Base-by-base conservation (phyloP, 2,797 vertebrate genomes). In the Eutrigla gurnardus region DNA sequence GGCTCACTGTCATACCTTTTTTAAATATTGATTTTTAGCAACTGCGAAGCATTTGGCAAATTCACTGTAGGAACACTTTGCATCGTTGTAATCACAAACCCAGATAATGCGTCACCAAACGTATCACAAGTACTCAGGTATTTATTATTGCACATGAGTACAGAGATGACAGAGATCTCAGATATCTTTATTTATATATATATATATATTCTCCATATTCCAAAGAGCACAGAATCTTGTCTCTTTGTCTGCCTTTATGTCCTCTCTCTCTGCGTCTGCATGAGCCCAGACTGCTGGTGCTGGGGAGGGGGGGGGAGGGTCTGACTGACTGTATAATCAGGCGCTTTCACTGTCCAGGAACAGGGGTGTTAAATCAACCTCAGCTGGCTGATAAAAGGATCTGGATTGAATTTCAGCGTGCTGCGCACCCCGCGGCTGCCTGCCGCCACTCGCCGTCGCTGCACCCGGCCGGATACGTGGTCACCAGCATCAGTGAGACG, bases 371-470 rank as follows among this genome's bases (percentile, higher is more conserved):
- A 93, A 93, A 94, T 94, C 91, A 90, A 91, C 88, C 91, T 92
- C 93, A 93, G 92, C 86, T 91, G 89, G 84, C 89, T 91, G 89
- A 93, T 94, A 85, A 90, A 91, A 92, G 84, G 77, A 85, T 89
- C 85, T 86, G 74, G 76, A 92, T 91, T 90, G 87, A 85, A 86
- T 90, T 84, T 86, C 82, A 55, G 87, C 47, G 0, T 82, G 80
- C 67, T 82, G 45, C 11, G 36, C 86, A 89, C 81, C 82, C 81
- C 39, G 73, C 49, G 75, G 85, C 81, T 79, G 76, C 70, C 76
- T 75, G 71, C 78, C 25, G 66, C 58, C n/a, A 36, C 72, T 61
- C 14, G 36, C 55, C 46, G 10, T 85, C 70, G 82, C 65, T 49
- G 46, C 67, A 75, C 76, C 37, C 58, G 15, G 60, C 47, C 25